Conservation (phyloP, 2,888 invertebrate genomes). For the Pristionchus mayeri region DNA sequence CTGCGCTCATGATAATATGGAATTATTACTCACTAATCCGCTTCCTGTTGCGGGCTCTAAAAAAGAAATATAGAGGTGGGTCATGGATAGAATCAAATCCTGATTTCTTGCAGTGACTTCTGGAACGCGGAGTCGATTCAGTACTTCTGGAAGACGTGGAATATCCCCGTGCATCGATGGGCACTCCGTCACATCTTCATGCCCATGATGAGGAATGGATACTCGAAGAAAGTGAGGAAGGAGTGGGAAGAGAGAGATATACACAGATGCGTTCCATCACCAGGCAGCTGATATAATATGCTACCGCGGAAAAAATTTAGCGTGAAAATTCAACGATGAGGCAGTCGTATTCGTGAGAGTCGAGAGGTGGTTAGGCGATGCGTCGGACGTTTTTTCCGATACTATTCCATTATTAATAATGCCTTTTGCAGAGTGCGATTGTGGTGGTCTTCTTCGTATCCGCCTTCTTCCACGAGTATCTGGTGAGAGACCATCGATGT, state of each 20-base stretch:
- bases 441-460: conserved; percentile 83
- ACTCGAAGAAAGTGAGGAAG: conserved; percentile 59
- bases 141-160: conserved; percentile 98
- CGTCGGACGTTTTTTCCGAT: background rate
- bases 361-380: background rate
- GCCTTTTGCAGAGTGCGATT: conserved; percentile 68
- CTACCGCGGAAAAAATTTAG: too few relatives aligned
- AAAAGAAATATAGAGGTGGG: too few relatives aligned
- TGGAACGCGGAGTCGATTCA: conserved; percentile 93
- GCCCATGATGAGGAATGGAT: conserved; percentile 75
- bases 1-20: too few relatives aligned
- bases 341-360: background rate
- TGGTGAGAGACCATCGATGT: conserved; percentile 86
- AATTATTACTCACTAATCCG: too few relatives aligned
- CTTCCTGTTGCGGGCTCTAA: too few relatives aligned
- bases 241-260: background rate
- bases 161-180: conserved; percentile 97
- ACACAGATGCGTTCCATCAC: too few relatives aligned
- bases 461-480: conserved; percentile 87
- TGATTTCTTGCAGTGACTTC: conserved; percentile 66
- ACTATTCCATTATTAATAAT: background rate
- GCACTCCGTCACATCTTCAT: conserved; percentile 67
- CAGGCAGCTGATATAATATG: too few relatives aligned
- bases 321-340: too few relatives aligned
- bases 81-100: background rate